These are phyloP conservation scores for Polydrusus tereticollis DNA, from an alignment of 2,888 invertebrate species.

Conservation along the genomic window DNA sequence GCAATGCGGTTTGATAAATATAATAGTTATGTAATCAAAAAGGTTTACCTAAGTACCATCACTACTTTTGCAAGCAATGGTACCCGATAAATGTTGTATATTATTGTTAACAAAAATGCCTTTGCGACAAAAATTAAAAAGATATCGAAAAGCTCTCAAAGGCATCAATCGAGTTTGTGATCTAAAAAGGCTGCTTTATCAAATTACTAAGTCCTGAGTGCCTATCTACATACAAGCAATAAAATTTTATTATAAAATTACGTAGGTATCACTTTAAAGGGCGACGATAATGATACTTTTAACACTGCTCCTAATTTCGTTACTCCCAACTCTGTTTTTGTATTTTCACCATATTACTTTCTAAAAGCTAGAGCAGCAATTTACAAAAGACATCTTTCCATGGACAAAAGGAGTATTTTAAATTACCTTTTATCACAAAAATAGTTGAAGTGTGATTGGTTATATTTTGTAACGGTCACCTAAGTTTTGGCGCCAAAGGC, in stretches of 20 bases:
- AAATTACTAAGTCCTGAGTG: conserved; percentile 62
- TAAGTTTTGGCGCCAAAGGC: not conserved
- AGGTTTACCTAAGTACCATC: too few relatives aligned
- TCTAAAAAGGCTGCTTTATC: conserved; percentile 62
- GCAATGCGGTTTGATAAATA: too few relatives aligned
- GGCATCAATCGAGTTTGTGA: conserved; percentile 57
- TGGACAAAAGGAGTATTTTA: not conserved
- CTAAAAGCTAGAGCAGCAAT: not conserved
- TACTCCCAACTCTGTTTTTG: conserved; percentile 43
- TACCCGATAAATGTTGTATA: not conserved
- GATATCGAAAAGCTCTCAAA: conserved; percentile 27
- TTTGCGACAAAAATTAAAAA: conserved; percentile 17
- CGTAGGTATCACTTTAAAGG: conserved; percentile 61
- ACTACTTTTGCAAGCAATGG: not conserved
- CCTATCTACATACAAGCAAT: conserved; percentile 62
- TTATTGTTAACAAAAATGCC: conserved; percentile 4
- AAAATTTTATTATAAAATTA: conserved; percentile 64
- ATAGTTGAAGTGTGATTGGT: too few relatives aligned
- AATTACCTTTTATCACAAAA: not conserved
- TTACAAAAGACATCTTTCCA: not conserved
- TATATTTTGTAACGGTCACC: not conserved
- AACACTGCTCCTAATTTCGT: conserved; percentile 53
- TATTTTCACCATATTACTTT: conserved; percentile 23
- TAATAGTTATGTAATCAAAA: too few relatives aligned
- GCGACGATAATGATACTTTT: conserved; percentile 62